Evolutionary conservation across 2,113 vertebrate genomes (phyloP).

Genomic region (Datnioides undecimradiatus): DNA sequence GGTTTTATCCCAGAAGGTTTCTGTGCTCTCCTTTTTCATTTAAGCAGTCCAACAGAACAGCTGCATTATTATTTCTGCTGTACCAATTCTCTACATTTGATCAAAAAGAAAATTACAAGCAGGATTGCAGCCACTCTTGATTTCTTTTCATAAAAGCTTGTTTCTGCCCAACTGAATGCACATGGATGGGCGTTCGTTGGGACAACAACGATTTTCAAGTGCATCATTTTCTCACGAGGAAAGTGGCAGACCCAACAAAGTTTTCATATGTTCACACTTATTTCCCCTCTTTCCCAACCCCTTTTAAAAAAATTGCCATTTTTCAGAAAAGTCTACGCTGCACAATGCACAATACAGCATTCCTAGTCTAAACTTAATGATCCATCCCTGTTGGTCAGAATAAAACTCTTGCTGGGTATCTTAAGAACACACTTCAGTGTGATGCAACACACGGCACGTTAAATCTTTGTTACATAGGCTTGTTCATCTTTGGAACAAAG

Average conservation of each 20-base stretch:
- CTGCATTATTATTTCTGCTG: conserved; percentile 31
- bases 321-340: neutral
- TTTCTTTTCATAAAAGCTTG: too few species aligned
- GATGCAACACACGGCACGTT: neutral
- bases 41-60: conserved; percentile 20
- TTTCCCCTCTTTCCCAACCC: neutral
- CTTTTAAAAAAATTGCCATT: neutral
- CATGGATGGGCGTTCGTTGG: conserved; percentile 23
- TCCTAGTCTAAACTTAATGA: conserved; percentile 7
- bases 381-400: neutral
- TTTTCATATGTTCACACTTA: conserved; percentile 14
- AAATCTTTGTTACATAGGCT: neutral
- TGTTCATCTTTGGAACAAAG: conserved; percentile 14
- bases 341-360: conserved; percentile 6
- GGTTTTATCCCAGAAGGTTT: neutral
- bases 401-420: neutral
- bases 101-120: conserved; percentile 23
- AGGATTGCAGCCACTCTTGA: neutral
- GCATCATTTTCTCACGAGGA: conserved; percentile 44
- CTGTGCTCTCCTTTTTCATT: conserved; percentile 16
- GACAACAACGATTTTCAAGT: conserved; percentile 30
- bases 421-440: neutral
- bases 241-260: conserved; percentile 12
- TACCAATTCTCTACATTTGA: conserved; percentile 21
- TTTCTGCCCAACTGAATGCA: conserved; percentile 27